phyloP scores from a whole-genome alignment of 2,797 vertebrate species.

The Periparus ater region DNA sequence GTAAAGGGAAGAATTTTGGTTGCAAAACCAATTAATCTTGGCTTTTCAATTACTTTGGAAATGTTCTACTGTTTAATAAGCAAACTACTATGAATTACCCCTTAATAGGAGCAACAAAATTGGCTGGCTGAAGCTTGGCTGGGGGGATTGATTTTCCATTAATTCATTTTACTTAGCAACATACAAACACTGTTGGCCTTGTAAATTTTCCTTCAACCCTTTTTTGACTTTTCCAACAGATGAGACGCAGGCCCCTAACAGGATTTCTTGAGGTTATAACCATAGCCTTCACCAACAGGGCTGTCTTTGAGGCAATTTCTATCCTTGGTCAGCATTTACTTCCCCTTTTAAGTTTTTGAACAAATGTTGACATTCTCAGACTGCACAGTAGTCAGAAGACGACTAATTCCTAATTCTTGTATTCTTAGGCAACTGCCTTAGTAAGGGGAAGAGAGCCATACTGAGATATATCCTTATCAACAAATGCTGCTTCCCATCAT shows the following conservation, averaged over 20 bases:
- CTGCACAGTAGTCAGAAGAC: not conserved
- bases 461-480: not conserved
- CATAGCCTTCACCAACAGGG: not conserved
- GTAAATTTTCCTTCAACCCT: not conserved
- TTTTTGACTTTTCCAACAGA: not conserved
- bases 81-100: not conserved
- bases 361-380: not conserved
- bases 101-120: not conserved
- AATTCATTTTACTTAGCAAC: not conserved
- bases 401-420: not conserved
- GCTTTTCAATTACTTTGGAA: not conserved
- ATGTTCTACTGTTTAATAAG: not conserved
- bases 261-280: not conserved
- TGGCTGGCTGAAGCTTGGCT: not conserved
- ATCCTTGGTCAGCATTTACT: not conserved
- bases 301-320: not conserved
- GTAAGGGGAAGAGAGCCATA: not conserved
- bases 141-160: not conserved
- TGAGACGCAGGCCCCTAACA: not conserved
- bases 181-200: not conserved
- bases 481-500: not conserved
- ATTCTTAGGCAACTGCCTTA: not conserved
- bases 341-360: not conserved
- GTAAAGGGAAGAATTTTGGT: not conserved
- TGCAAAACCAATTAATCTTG: not conserved